Evolutionary conservation across 2,797 vertebrate species (phyloP).

Genomic region (Acrocephalus scirpaceus): DNA sequence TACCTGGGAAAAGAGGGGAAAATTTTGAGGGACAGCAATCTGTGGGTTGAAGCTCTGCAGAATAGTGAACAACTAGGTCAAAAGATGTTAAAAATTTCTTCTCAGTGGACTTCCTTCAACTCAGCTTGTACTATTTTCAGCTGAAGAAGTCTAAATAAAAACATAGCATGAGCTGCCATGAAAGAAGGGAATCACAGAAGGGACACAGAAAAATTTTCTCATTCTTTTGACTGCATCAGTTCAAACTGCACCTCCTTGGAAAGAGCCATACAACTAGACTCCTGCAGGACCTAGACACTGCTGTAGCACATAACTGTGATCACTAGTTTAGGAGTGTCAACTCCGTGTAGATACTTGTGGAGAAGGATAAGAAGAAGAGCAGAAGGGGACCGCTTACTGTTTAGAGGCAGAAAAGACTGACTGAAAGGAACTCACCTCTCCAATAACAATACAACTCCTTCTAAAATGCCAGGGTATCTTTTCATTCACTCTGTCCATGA

Average conservation of each 20-base stretch:
- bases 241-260: not conserved
- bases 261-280: not conserved
- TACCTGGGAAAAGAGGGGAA: not conserved
- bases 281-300: not conserved
- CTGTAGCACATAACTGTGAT: not conserved
- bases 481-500: not conserved
- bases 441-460: not conserved
- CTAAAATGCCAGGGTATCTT: not conserved
- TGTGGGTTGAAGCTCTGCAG: not conserved
- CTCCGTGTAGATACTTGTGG: not conserved
- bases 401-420: not conserved
- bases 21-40: not conserved
- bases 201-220: not conserved
- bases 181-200: not conserved
- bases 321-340: not conserved
- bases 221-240: not conserved
- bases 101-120: not conserved
- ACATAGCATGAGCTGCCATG: not conserved
- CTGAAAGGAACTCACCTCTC: not conserved
- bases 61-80: not conserved
- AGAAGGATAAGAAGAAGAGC: not conserved
- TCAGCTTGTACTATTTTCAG: not conserved
- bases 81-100: not conserved
- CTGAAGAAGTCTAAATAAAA: not conserved
- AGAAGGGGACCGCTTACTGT: not conserved